A percentile compares a stretch with the other conserved stretches of the same genome.
Conservation (phyloP, 2,113 vertebrate species). For the Salvelinus alpinus region DNA sequence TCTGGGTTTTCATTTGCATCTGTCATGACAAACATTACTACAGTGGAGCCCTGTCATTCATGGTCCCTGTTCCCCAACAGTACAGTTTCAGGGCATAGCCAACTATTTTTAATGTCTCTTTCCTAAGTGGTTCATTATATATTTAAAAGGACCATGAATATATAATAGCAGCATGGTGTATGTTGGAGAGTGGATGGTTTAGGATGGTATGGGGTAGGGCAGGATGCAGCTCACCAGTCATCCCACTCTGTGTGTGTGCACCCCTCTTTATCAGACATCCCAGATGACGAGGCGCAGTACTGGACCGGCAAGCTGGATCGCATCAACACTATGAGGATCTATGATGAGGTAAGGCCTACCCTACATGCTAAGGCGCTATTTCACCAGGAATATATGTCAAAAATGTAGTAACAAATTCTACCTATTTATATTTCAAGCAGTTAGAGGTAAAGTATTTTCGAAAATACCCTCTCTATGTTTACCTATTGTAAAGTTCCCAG, state of each 20-base stretch:
- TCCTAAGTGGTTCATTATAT: slow-evolving; percentile 29
- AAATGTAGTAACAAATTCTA: too few relatives aligned
- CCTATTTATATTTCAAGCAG: too few relatives aligned
- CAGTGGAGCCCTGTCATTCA: background rate
- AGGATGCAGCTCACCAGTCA: background rate
- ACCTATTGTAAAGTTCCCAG: too few relatives aligned
- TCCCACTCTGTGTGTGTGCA: background rate
- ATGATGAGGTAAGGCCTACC: slow-evolving; percentile 80
- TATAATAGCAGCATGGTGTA: slow-evolving; percentile 11
- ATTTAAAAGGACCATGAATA: slow-evolving; percentile 45
- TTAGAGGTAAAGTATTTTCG: too few relatives aligned
- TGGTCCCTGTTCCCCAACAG: background rate
- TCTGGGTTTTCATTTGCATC: background rate
- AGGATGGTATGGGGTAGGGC: background rate
- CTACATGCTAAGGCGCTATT: background rate
- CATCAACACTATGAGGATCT: slow-evolving; percentile 84
- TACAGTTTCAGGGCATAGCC: background rate
- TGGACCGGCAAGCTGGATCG: slow-evolving; percentile 91
- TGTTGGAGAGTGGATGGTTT: background rate
- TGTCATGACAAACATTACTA: background rate
- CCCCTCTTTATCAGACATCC: slow-evolving; percentile 82
- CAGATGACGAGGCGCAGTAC: slow-evolving; percentile 95
- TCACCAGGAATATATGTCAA: background rate
- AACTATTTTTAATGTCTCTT: background rate
- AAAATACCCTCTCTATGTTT: too few relatives aligned